Evolutionary conservation across 2,888 invertebrate genomes (phyloP).

Genomic region (Volucella zonaria): DNA sequence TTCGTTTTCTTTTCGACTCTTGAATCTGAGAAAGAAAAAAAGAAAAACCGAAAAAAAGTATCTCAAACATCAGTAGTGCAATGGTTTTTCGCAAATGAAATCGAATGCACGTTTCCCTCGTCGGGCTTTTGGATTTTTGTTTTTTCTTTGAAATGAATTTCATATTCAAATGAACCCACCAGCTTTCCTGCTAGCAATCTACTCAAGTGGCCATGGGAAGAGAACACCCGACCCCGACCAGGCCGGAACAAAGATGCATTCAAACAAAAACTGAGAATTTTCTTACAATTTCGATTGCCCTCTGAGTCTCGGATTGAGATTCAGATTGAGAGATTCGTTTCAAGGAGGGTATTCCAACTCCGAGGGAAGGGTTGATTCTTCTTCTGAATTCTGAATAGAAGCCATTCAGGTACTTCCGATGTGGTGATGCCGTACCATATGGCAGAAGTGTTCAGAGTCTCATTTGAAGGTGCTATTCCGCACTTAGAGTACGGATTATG

Average conservation of each 20-base stretch:
- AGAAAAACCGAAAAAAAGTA: not conserved
- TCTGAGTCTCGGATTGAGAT: not conserved
- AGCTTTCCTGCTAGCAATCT: conserved; percentile 31
- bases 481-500: conserved; percentile 46
- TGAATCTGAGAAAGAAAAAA: conserved; percentile 8
- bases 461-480: conserved; percentile 29
- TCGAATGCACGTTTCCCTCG: conserved; percentile 60
- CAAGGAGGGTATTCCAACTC: conserved; percentile 6
- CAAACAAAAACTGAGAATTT: conserved; percentile 50
- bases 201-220: conserved; percentile 47
- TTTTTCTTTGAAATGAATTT: conserved; percentile 42
- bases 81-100: conserved; percentile 32
- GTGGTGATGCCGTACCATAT: conserved; percentile 31
- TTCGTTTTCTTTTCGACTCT: conserved; percentile 32
- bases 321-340: too few relatives aligned
- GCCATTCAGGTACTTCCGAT: conserved; percentile 5
- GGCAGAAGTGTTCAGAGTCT: conserved; percentile 32
- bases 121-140: conserved; percentile 15
- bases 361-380: conserved; percentile 1
- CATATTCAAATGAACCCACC: conserved; percentile 58
- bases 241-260: conserved; percentile 30
- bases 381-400: conserved; percentile 13
- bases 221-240: not conserved
- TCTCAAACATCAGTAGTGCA: conserved; percentile 10
- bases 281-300: conserved; percentile 27